Evolutionary conservation across 2,888 invertebrate species (phyloP).

Genomic region (Parelbella ahira): DNA sequence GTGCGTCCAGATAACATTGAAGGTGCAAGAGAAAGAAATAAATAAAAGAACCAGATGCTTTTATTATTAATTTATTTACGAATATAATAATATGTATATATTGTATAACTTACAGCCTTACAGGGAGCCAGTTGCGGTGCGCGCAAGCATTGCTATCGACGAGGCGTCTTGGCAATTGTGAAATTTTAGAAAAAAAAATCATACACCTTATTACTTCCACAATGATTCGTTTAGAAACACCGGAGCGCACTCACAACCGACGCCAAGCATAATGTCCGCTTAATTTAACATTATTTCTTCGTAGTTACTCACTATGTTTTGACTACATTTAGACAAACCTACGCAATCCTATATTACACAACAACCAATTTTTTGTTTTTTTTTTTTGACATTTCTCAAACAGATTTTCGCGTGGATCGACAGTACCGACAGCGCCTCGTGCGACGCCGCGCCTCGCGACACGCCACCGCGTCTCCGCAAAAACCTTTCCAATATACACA

Average conservation of each 20-base stretch:
- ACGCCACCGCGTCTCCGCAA: too few species aligned
- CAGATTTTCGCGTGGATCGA: too few species aligned
- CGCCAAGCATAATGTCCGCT: constrained; percentile 54
- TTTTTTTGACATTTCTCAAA: too few species aligned
- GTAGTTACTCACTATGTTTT: constrained; percentile 39
- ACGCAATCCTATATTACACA: constrained; percentile 58
- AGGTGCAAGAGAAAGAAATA: background rate
- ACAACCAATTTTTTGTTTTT: constrained; percentile 59
- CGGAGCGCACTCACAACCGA: constrained; percentile 43
- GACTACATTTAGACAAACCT: constrained; percentile 42
- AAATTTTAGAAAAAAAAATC: constrained; percentile 39
- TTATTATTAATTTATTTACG: constrained; percentile 80
- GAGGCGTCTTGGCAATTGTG: constrained; percentile 29
- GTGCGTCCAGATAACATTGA: too few species aligned
- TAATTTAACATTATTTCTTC: constrained; percentile 46
- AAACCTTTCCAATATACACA: constrained; percentile 40
- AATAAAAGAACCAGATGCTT: constrained; percentile 34
- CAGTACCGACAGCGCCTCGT: too few species aligned
- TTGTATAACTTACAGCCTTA: constrained; percentile 78
- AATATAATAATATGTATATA: constrained; percentile 80
- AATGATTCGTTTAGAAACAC: constrained; percentile 25
- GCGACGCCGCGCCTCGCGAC: too few species aligned
- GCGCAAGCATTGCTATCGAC: background rate
- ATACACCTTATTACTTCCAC: constrained; percentile 39
- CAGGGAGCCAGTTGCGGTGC: constrained; percentile 40